Evolutionary conservation across 2,113 vertebrate genomes (phyloP).

Genomic region (Heloderma charlesbogerti): DNA sequence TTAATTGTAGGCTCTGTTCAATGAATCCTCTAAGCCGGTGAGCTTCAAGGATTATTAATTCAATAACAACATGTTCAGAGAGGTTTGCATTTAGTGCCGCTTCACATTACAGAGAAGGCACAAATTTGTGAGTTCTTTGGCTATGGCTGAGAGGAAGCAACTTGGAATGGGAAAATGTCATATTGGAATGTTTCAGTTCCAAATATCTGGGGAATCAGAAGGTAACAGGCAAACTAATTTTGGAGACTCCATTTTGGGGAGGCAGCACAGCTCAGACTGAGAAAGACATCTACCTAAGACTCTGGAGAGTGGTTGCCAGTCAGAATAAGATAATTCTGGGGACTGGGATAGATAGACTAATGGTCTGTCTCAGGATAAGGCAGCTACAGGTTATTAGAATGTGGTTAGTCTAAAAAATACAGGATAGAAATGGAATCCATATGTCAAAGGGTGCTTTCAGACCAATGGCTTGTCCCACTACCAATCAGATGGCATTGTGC

Average conservation of each 20-base stretch:
- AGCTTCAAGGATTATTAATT: slow-evolving; percentile 32
- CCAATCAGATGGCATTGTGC: too few species aligned
- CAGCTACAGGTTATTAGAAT: neutral
- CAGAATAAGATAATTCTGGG: neutral
- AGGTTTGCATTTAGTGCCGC: neutral
- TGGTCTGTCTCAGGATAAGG: neutral
- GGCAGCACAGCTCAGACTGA: neutral
- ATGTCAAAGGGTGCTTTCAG: neutral
- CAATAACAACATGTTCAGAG: slow-evolving; percentile 15
- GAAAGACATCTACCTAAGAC: too few species aligned
- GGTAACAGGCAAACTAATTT: too few species aligned
- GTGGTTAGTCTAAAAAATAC: neutral
- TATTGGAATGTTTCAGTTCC: neutral
- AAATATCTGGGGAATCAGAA: neutral
- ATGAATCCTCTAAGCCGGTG: slow-evolving; percentile 41
- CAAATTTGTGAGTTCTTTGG: slow-evolving; percentile 23
- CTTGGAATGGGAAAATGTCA: neutral
- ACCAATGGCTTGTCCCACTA: too few species aligned
- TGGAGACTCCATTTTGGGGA: neutral
- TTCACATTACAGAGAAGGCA: slow-evolving; percentile 23
- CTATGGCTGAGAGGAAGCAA: slow-evolving; percentile 3
- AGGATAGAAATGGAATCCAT: neutral
- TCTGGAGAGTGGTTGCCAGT: neutral
- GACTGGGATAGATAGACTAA: neutral
- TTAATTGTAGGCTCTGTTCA: slow-evolving; percentile 30